Conservation (phyloP, 2,797 vertebrate species). For the Pipistrellus nathusii region DNA sequence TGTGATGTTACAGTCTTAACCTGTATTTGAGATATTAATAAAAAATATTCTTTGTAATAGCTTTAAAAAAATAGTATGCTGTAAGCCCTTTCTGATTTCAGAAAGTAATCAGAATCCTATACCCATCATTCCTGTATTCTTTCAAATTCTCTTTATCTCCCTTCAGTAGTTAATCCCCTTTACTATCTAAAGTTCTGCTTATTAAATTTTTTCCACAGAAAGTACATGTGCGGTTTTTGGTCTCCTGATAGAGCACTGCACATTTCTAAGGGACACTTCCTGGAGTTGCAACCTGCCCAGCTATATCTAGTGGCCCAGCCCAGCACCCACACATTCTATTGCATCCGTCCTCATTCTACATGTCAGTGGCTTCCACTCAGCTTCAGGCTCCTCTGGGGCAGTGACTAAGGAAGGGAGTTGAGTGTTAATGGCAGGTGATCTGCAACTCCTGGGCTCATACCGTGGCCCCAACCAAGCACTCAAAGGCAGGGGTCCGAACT, state of each 20-base stretch:
- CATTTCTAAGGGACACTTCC: background rate
- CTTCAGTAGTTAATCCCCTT: background rate
- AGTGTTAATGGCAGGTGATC: background rate
- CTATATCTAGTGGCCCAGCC: background rate
- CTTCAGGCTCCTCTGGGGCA: background rate
- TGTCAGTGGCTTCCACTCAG: background rate
- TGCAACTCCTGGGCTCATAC: background rate
- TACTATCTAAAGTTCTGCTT: background rate
- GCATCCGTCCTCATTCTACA: background rate
- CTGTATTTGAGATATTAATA: conserved; percentile 36
- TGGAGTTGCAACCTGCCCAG: background rate
- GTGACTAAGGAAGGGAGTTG: background rate
- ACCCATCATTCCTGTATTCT: background rate
- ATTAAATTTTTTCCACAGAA: background rate
- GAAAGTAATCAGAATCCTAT: background rate
- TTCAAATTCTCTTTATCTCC: background rate
- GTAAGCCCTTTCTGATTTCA: background rate
- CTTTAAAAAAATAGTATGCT: background rate
- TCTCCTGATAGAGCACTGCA: background rate
- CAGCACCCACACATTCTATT: background rate
- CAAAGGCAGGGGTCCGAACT: background rate
- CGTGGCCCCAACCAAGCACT: background rate
- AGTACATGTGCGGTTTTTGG: background rate
- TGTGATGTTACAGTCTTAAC: background rate
- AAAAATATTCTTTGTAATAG: conserved; percentile 36